A percentile compares a stretch with the other conserved stretches of the same genome.
Evolutionary conservation across 92 coral and sea anemone species (phyloP).

Genomic region (Siderastrea radians): DNA sequence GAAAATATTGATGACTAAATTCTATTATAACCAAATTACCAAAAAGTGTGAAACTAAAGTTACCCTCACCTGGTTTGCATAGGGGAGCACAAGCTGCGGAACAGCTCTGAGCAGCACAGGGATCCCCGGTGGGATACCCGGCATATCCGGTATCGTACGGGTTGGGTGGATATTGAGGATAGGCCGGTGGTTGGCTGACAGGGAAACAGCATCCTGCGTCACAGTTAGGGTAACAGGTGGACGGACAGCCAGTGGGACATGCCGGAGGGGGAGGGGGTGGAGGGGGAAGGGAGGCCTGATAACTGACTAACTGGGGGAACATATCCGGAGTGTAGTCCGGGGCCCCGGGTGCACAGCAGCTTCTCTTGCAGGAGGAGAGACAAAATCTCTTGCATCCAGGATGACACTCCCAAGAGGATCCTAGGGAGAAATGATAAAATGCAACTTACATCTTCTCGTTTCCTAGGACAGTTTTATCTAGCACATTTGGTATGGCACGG

Average conservation of each 20-base stretch:
- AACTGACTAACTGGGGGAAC: slow-evolving; percentile 92
- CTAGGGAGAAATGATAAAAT: slow-evolving; percentile 18
- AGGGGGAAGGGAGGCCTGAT: slow-evolving; percentile 85
- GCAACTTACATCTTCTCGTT: no score
- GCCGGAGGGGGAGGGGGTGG: slow-evolving; percentile 92
- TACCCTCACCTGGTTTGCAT: slow-evolving; percentile 65
- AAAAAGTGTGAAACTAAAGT: no score
- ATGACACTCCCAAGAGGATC: slow-evolving; percentile 93
- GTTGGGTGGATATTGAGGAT: slow-evolving; percentile 38
- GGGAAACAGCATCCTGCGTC: slow-evolving; percentile 89
- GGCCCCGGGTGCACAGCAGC: slow-evolving; percentile 93
- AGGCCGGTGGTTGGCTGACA: slow-evolving; percentile 65
- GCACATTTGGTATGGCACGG: no score
- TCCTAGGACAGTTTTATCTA: no score
- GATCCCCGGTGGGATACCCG: slow-evolving; percentile 49
- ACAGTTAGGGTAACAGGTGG: slow-evolving; percentile 89
- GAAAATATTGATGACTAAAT: no score
- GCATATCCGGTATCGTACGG: slow-evolving; percentile 52
- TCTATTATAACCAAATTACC: not conserved
- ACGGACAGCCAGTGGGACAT: slow-evolving; percentile 83
- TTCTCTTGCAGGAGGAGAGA: slow-evolving; percentile 96
- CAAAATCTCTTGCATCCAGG: slow-evolving; percentile 95
- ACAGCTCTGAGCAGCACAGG: slow-evolving; percentile 63
- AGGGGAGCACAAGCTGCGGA: slow-evolving; percentile 80
- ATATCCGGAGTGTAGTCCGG: slow-evolving; percentile 88